Evolutionary conservation across 2,113 vertebrate genomes (phyloP), one percentile per base, ranked within the genome.

Genomic region (Vidua chalybeata): DNA sequence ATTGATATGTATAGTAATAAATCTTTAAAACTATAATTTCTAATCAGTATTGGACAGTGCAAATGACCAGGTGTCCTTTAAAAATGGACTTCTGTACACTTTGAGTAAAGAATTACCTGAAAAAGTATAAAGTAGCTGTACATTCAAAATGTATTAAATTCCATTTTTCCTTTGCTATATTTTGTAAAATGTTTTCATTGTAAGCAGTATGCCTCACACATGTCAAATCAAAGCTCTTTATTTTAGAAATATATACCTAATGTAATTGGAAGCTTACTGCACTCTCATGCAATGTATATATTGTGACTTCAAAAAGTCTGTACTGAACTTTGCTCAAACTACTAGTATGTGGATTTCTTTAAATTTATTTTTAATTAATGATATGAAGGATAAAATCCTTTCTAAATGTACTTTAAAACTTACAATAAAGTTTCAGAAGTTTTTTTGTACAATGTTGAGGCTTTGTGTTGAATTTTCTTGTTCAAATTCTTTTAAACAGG

Each of bases 391-490:
- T 95, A 97, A 93, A 81, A 95, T 98, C 96, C 95, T 98, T 98
- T 98, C 97, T 98, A 98, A 97, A 98, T 98, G 98, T 98, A 98
- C 96, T 94, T 98, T 97, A 97, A 98, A 98, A 97, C 97, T 97
- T 97, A 98, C 98, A 98, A 98, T 98, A 98, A 98, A 98, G 98
- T 98, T 98, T 98, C 97, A 97, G 96, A 98, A 98, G 86, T 98
- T 98, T 97, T 98, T 98, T 98, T 97, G 91, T 98, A 98, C 97
- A 97, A 91, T 97, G 93, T 97, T 95, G 97, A 98, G 97, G 97
- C 97, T 98, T 98, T 97, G 98, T 98, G 97, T 98, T 98, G 97
- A 97, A 97, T 98, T 98, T 98, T 95, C 89, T 97, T 94, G 55
- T 94, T 95, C 90, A 95, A 64, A 87, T 89, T 39, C 94, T 93